Percentiles rank a stretch among this genome's conserved stretches.
Conservation (phyloP, 2,888 invertebrate genomes). For the Siphonodentalium dalli region DNA sequence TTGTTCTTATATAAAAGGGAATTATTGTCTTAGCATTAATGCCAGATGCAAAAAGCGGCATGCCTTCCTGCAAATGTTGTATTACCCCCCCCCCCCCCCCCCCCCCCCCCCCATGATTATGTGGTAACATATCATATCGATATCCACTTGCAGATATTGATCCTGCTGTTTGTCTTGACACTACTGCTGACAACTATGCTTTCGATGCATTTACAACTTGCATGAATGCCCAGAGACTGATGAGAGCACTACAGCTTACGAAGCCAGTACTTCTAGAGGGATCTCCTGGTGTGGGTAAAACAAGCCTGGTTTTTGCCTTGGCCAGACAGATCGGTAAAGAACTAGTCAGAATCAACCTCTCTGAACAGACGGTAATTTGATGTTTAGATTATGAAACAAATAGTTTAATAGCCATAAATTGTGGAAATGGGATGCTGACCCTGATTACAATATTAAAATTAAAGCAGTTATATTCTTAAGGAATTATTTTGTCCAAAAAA, state of each 20-base stretch:
- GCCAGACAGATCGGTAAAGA: slow-evolving; percentile 84
- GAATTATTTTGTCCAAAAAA: no score
- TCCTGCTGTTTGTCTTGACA: slow-evolving; percentile 16
- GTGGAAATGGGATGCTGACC: no score
- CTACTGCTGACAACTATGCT: slow-evolving; percentile 41
- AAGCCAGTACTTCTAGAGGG: slow-evolving; percentile 92
- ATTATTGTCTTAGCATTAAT: no score
- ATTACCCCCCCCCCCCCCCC: no score
- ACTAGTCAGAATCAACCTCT: slow-evolving; percentile 92
- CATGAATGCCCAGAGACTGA: slow-evolving; percentile 81
- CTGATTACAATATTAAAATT: no score
- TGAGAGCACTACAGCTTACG: slow-evolving; percentile 84
- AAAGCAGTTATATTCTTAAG: no score
- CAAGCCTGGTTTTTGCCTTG: slow-evolving; percentile 88
- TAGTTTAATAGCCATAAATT: no score
- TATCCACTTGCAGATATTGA: neutral
- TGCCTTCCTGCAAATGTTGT: no score
- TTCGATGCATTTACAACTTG: slow-evolving; percentile 67
- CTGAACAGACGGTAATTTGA: slow-evolving; percentile 91
- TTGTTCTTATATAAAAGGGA: neutral
- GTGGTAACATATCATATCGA: neutral
- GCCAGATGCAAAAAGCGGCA: neutral
- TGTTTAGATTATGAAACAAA: neutral
- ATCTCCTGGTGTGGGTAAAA: slow-evolving; percentile 97
- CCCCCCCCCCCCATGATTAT: no score